Conservation (phyloP, 2,888 invertebrate genomes). For the Phorcus lineatus region DNA sequence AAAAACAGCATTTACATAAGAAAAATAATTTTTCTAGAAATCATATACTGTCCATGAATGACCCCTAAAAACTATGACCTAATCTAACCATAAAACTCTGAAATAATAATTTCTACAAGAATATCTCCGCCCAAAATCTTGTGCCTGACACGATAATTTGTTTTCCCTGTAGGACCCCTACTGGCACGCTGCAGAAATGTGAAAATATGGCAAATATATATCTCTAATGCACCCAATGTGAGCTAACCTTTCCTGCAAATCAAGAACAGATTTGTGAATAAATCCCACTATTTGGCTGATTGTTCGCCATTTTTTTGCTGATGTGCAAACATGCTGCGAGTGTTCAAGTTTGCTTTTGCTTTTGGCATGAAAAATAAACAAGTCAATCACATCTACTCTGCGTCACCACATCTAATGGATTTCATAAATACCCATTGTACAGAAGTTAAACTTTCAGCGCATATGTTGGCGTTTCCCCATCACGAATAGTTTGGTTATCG, state of each 20-base stretch:
- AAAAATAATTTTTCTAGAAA: too few relatives aligned
- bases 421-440: conserved; percentile 11
- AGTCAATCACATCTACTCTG: neutral
- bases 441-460: neutral
- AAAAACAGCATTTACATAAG: too few relatives aligned
- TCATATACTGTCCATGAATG: too few relatives aligned
- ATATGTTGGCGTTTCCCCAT: too few relatives aligned
- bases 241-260: neutral
- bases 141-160: neutral
- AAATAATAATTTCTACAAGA: neutral
- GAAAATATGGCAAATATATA: conserved; percentile 21
- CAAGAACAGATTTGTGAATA: conserved; percentile 16
- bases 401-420: neutral
- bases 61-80: too few relatives aligned
- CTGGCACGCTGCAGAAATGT: neutral
- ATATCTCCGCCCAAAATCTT: neutral
- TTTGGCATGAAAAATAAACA: conserved; percentile 8
- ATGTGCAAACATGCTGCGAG: neutral
- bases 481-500: too few relatives aligned
- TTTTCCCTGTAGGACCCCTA: neutral
- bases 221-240: neutral
- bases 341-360: neutral
- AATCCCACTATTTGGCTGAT: conserved; percentile 13
- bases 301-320: neutral
- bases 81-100: too few relatives aligned